phyloP scores from a whole-genome alignment of 2,113 vertebrate species.

The Myocastor coypus region DNA sequence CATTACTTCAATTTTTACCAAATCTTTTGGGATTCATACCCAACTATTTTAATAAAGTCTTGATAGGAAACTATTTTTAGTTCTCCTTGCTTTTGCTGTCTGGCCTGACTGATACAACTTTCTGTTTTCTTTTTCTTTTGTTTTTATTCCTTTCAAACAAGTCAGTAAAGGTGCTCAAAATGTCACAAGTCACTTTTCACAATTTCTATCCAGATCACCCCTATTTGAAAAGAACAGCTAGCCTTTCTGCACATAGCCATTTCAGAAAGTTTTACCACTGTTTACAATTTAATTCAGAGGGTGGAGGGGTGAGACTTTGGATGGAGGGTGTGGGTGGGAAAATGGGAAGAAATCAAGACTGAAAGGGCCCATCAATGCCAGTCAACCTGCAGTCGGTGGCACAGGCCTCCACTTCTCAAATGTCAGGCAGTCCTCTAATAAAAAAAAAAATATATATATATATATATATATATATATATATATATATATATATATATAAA shows the following conservation, averaged over 20 bases:
- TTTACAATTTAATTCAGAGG: slow-evolving; percentile 83
- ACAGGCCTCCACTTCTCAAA: slow-evolving; percentile 88
- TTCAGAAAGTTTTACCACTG: slow-evolving; percentile 84
- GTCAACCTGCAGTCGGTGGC: slow-evolving; percentile 85
- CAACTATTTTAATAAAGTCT: slow-evolving; percentile 77
- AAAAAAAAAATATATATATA: slow-evolving; percentile 82
- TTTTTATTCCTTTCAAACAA: slow-evolving; percentile 65
- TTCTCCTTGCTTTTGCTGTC: neutral
- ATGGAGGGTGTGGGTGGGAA: neutral
- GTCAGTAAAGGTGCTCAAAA: slow-evolving; percentile 85
- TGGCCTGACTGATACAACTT: slow-evolving; percentile 61
- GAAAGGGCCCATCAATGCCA: slow-evolving; percentile 87
- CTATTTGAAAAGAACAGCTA: slow-evolving; percentile 85
- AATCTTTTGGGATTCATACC: slow-evolving; percentile 66
- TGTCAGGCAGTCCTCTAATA: slow-evolving; percentile 89
- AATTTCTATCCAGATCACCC: slow-evolving; percentile 85
- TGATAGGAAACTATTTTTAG: slow-evolving; percentile 77
- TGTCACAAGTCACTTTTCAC: slow-evolving; percentile 86
- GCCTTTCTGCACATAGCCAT: slow-evolving; percentile 81
- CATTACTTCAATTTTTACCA: slow-evolving; percentile 75
- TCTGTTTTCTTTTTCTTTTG: neutral
- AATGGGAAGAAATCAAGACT: slow-evolving; percentile 77
- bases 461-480: no score
- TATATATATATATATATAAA: no score
- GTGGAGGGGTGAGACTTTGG: slow-evolving; percentile 13